Evolutionary conservation across 2,797 vertebrate genomes (phyloP).

Genomic region (Lepilemur septentrionalis): DNA sequence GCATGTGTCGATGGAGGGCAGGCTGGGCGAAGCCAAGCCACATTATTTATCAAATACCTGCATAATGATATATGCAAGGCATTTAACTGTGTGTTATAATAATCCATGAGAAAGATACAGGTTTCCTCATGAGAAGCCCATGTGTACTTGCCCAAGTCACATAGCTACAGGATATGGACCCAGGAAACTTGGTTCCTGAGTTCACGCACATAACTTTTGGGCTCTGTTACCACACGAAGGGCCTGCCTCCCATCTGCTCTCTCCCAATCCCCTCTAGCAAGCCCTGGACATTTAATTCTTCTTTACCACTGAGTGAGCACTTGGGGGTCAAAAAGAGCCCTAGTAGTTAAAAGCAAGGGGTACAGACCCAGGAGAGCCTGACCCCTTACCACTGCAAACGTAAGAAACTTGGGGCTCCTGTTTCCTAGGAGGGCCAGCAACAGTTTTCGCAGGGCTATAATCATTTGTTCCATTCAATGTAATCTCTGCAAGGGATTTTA

Average conservation of each 20-base stretch:
- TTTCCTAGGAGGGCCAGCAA: not conserved
- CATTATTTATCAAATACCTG: not conserved
- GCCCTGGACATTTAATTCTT: not conserved
- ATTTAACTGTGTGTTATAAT: not conserved
- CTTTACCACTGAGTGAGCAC: not conserved
- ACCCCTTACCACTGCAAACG: not conserved
- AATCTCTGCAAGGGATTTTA: constrained; percentile 3
- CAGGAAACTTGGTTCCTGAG: not conserved
- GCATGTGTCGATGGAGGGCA: not conserved
- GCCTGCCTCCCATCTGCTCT: not conserved
- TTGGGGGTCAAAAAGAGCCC: not conserved
- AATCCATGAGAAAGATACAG: not conserved
- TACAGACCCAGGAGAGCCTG: not conserved
- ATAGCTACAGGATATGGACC: fast-evolving
- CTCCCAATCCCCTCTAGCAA: not conserved
- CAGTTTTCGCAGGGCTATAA: not conserved
- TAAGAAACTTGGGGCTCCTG: not conserved
- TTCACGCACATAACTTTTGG: not conserved
- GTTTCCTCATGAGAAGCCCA: not conserved
- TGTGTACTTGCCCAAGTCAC: not conserved
- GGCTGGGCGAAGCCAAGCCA: not conserved
- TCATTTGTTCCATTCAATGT: not conserved
- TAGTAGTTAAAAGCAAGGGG: not conserved
- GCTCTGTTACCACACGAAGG: not conserved
- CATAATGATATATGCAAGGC: not conserved